A percentile compares a stretch with the other conserved stretches of the same genome.
These are phyloP conservation scores for Equus quagga DNA, from an alignment of 2,113 vertebrate genomes.

Conservation along the genomic window DNA sequence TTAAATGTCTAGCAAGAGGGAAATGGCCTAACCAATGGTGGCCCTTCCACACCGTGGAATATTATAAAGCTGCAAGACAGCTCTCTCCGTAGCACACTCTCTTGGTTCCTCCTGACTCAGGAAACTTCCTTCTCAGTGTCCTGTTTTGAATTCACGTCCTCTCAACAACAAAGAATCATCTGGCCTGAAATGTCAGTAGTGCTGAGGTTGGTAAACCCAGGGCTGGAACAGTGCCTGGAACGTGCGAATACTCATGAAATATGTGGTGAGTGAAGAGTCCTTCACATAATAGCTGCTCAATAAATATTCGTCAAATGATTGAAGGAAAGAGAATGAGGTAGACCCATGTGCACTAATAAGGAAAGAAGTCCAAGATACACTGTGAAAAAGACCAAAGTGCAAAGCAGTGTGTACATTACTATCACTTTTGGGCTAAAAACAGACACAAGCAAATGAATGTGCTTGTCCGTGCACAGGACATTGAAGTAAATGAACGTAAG, in stretches of 20 bases:
- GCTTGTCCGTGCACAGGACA: background rate
- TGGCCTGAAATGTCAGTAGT: background rate
- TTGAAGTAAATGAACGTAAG: background rate
- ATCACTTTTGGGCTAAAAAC: background rate
- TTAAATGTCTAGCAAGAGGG: background rate
- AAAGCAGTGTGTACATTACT: background rate
- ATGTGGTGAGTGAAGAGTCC: background rate
- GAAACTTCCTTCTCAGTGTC: background rate
- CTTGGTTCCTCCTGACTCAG: background rate
- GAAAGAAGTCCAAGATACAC: background rate
- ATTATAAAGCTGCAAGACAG: background rate
- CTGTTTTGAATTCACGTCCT: background rate
- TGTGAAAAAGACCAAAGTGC: background rate
- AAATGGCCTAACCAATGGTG: background rate
- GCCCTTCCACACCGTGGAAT: fast-evolving
- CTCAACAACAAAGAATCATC: background rate
- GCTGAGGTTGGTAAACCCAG: background rate
- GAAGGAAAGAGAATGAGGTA: background rate
- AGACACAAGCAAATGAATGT: background rate
- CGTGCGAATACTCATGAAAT: background rate
- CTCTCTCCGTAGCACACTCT: background rate
- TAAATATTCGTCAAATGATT: background rate
- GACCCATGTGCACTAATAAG: too few species aligned
- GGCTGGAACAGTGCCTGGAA: background rate
- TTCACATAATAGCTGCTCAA: background rate